Conservation (phyloP, 1,140 invertebrate genomes). For the Lepidurus packardi region DNA sequence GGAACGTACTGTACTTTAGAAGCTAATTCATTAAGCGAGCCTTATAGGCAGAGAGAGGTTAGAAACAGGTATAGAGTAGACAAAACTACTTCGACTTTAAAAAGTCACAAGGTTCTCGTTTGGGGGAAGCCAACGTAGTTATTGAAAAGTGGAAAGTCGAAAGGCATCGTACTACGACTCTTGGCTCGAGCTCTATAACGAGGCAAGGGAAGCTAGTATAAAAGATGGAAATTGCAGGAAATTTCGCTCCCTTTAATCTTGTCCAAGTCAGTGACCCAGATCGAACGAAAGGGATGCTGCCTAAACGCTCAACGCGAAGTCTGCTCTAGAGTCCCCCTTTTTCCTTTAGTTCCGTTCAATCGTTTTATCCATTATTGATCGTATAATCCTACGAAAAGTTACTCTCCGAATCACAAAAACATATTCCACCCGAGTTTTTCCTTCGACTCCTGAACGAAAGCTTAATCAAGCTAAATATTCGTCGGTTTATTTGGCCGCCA, state of each 20-base stretch:
- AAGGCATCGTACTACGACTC: too few species aligned
- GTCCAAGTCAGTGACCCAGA: constrained; percentile 17
- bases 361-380: constrained; percentile 3
- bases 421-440: neutral
- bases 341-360: neutral
- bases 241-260: constrained; percentile 19
- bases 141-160: too few species aligned
- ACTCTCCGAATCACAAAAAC: neutral
- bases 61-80: too few species aligned
- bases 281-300: constrained; percentile 13
- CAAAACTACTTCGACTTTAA: too few species aligned
- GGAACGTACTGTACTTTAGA: neutral
- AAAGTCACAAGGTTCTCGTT: too few species aligned
- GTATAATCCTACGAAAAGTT: neutral
- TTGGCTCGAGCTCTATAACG: neutral
- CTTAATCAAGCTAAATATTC: neutral
- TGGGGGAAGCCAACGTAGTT: too few species aligned
- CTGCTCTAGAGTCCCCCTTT: neutral
- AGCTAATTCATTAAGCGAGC: neutral
- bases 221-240: constrained; percentile 17
- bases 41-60: too few species aligned
- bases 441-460: neutral
- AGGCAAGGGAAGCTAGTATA: neutral
- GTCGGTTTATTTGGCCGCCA: neutral
- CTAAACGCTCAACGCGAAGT: constrained; percentile 2